phyloP scores from a whole-genome alignment of 2,113 vertebrate genomes.

The Callipepla californica region DNA sequence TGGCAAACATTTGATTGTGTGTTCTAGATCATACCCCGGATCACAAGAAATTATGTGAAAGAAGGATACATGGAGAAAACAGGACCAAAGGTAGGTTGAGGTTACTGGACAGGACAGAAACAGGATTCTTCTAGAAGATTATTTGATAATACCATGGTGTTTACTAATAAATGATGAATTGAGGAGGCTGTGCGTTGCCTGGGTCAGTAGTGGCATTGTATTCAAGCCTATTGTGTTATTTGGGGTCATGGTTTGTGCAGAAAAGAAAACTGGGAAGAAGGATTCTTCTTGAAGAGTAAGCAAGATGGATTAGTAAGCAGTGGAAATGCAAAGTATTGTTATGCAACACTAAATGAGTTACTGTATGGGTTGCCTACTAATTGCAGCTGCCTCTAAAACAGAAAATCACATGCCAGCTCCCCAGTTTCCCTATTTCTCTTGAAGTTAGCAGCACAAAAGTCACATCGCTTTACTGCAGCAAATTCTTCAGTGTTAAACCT shows the following conservation, averaged over 20 bases:
- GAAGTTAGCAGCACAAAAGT: background rate
- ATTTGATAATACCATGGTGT: background rate
- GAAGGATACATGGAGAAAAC: constrained; percentile 98
- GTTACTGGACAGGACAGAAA: background rate
- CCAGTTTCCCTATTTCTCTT: constrained; percentile 52
- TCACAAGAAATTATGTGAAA: constrained; percentile 86
- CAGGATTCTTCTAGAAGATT: background rate
- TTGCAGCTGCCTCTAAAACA: constrained; percentile 3
- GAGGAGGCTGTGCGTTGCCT: background rate
- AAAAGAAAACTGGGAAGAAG: background rate
- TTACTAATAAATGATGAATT: background rate
- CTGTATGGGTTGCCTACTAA: background rate
- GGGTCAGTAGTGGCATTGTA: background rate
- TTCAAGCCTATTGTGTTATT: background rate
- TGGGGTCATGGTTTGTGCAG: background rate
- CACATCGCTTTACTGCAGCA: background rate
- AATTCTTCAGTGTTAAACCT: background rate
- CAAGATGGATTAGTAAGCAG: background rate
- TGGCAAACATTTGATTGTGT: background rate
- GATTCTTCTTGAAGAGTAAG: background rate
- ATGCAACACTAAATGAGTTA: background rate
- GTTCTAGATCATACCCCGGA: constrained; percentile 85
- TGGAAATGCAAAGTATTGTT: background rate
- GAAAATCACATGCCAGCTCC: background rate
- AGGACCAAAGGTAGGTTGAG: constrained; percentile 87